Base-by-base conservation (phyloP, 2,797 vertebrate genomes). In the Danio kyathit region DNA sequence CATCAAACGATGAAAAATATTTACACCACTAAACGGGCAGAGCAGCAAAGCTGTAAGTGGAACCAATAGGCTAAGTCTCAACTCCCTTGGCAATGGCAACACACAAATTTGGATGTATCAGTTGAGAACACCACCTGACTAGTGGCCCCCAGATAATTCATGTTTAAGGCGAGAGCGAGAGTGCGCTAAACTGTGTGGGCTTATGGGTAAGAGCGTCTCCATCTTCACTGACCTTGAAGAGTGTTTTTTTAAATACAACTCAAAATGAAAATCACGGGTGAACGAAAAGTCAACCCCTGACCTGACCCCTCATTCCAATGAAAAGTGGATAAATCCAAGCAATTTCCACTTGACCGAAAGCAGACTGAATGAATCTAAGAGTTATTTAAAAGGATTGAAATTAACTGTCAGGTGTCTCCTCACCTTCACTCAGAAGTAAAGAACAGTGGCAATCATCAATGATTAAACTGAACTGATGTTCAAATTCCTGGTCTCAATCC, bases 151-250 rank as follows among this genome's bases (percentile, higher is more conserved):
- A 41, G 67, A 40, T 71, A 71, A 41, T 71, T 7, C 12, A 29
- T 12, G 49, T 41, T 11, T 40, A 48, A 41, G 9, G 10, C 48
- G 29, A 17, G 10, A 4, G 49, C 10, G 0, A 13, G 17, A 48
- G 49, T 54, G 49, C 41, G 49, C 11, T 71, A 54, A 71, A 71
- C 49, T 5, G 48, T 54, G 59, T 17, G 9, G 57, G 9, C 57
- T 61, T 51, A 16, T 56, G 38, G 8, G 17, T 29, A 63, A 64
- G 29, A 63, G 46, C 14, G 16, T 74, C 38, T 5, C 49, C 13
- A 56, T 38, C 29, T 46, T 54, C 61, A 65, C 40, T 76, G 74
- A 65, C 49, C 38, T 56, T 63, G 48, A 76, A 76, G 48, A 76
- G 38, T 7, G n/a, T 21, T 75, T 54, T 54, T 74, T 54, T 44